A percentile compares a stretch with the other conserved stretches of the same genome.
phyloP scores from a whole-genome alignment of 2,797 vertebrate species.

The Ctenosaura bakeri region DNA sequence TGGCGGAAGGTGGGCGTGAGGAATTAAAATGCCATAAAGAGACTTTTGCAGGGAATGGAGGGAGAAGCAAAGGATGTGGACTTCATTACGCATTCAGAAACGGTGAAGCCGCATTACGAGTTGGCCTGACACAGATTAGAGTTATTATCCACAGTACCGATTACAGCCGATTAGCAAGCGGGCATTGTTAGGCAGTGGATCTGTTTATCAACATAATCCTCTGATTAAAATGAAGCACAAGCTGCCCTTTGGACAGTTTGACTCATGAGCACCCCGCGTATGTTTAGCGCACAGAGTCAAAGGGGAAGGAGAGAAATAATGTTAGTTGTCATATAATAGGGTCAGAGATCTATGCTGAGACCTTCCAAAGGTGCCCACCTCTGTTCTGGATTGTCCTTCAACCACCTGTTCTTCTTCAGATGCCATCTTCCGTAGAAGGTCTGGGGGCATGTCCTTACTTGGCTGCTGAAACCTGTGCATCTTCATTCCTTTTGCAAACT shows the following conservation, averaged over 20 bases:
- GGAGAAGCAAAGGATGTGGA: not conserved
- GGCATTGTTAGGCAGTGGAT: slow-evolving; percentile 37
- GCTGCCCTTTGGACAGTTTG: slow-evolving; percentile 46
- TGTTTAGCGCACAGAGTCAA: not conserved
- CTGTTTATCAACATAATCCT: slow-evolving; percentile 54
- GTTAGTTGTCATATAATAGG: not conserved
- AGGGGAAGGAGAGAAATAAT: too few relatives aligned
- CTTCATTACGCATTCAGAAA: not conserved
- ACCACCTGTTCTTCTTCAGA: too few relatives aligned
- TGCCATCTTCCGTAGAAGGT: not conserved
- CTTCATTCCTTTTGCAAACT: not conserved
- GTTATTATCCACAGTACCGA: slow-evolving; percentile 40
- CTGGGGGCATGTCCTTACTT: not conserved
- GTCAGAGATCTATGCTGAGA: too few relatives aligned
- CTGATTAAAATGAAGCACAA: slow-evolving; percentile 54
- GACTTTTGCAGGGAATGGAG: not conserved
- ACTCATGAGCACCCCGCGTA: not conserved
- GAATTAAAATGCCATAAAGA: not conserved
- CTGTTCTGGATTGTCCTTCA: too few relatives aligned
- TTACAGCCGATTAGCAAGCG: slow-evolving; percentile 61
- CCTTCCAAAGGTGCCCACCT: too few relatives aligned
- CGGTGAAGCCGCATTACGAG: not conserved
- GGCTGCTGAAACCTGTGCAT: not conserved
- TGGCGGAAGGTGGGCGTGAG: too few relatives aligned
- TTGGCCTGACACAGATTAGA: slow-evolving; percentile 26